phyloP scores from a whole-genome alignment of 2,888 invertebrate genomes.

The Bellardia bayeri region DNA sequence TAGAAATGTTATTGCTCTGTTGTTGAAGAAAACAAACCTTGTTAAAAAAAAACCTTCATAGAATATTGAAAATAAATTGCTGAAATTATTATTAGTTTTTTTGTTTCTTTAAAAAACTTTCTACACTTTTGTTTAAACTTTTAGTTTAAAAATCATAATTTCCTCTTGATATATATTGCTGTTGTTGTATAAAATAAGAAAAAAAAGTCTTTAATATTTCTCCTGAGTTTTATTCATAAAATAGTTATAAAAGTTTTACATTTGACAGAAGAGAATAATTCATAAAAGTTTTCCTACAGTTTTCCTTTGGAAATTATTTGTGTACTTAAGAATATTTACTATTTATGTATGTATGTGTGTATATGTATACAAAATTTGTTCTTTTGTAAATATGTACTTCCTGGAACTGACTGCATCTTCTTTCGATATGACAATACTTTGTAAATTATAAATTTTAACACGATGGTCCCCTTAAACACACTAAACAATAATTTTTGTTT shows the following conservation, averaged over 20 bases:
- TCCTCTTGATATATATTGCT: neutral
- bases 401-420: neutral
- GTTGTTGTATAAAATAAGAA: neutral
- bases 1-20: too few relatives aligned
- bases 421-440: neutral
- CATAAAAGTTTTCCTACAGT: neutral
- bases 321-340: neutral
- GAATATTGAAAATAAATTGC: neutral
- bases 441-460: neutral
- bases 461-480: neutral
- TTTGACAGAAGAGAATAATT: slow-evolving; percentile 17
- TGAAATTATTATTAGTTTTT: neutral
- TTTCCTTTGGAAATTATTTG: neutral
- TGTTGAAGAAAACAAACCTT: neutral
- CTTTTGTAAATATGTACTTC: neutral
- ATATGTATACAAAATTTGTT: neutral
- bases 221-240: neutral
- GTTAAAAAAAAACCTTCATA: neutral
- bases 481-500: neutral
- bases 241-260: slow-evolving; percentile 15
- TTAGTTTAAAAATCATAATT: slow-evolving; percentile 6
- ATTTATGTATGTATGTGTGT: too few relatives aligned
- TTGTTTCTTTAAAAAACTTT: neutral
- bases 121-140: neutral
- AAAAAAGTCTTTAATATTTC: neutral